Evolutionary conservation across 1,140 invertebrate genomes (phyloP).

Genomic region (Zaprionus camerounensis): DNA sequence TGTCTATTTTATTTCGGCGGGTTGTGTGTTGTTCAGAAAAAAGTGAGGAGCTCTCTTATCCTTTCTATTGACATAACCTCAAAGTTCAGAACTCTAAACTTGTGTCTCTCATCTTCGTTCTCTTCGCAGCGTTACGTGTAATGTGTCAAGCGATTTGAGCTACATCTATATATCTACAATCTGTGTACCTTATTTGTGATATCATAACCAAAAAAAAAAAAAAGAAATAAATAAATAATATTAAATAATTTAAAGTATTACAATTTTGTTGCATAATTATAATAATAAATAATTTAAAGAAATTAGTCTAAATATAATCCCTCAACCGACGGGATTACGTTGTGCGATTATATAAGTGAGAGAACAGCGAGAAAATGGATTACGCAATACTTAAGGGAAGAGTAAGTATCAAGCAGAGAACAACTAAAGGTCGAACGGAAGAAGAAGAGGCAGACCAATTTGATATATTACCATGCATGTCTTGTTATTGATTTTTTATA

Average conservation of each 20-base stretch:
- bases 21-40: constrained; percentile 69
- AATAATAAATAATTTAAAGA: constrained; percentile 43
- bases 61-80: constrained; percentile 13
- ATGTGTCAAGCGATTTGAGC: constrained; percentile 50
- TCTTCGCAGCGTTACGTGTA: constrained; percentile 58
- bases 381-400: constrained; percentile 62
- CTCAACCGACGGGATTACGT: constrained; percentile 27
- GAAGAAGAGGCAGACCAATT: not conserved
- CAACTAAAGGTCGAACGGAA: constrained; percentile 48
- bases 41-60: constrained; percentile 30
- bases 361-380: constrained; percentile 58
- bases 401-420: constrained; percentile 52
- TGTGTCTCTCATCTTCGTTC: constrained; percentile 27
- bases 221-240: constrained; percentile 23
- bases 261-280: constrained; percentile 43
- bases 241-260: constrained; percentile 50
- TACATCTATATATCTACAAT: constrained; percentile 61
- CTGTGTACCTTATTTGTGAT: constrained; percentile 83
- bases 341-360: constrained; percentile 58
- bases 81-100: not conserved
- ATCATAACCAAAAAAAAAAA: constrained; percentile 63
- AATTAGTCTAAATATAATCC: constrained; percentile 27
- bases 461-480: not conserved
- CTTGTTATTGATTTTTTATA: constrained; percentile 14
- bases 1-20: constrained; percentile 33